A percentile compares a stretch with the other conserved stretches of the same genome.
These are phyloP conservation scores for Eufriesea mexicana DNA, from an alignment of 1,140 invertebrate species.

Conservation along the genomic window DNA sequence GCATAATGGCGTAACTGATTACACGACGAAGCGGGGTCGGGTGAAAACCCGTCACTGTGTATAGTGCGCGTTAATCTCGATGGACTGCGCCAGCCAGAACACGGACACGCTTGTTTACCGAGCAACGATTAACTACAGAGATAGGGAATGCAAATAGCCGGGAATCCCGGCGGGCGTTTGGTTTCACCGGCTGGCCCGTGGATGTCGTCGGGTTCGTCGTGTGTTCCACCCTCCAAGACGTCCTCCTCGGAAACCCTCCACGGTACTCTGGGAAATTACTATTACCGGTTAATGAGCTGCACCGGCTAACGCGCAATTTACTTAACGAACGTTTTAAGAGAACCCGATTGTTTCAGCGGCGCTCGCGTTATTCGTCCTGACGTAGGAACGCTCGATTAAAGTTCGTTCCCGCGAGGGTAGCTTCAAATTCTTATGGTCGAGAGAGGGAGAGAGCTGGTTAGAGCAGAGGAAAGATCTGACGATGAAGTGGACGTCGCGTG, in stretches of 20 bases:
- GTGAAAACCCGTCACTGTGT: conserved; percentile 4
- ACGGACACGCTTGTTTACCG: conserved; percentile 57
- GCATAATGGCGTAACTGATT: conserved; percentile 20
- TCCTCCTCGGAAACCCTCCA: no score
- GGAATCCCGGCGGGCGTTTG: conserved; percentile 46
- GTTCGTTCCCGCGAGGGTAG: no score
- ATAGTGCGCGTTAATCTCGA: conserved; percentile 46
- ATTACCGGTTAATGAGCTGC: conserved; percentile 29
- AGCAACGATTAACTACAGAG: conserved; percentile 59
- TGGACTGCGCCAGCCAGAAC: conserved; percentile 33
- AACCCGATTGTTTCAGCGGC: not conserved
- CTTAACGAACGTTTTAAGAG: conserved; percentile 19
- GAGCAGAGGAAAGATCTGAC: no score
- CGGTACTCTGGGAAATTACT: conserved; percentile 19
- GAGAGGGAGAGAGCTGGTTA: no score
- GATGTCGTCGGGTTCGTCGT: conserved; percentile 27
- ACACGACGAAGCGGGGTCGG: not conserved
- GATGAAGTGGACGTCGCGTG: no score
- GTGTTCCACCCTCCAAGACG: conserved; percentile 9
- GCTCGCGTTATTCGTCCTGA: no score
- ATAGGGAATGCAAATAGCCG: conserved; percentile 61
- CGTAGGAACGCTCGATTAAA: no score
- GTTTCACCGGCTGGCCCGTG: conserved; percentile 26
- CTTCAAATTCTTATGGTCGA: no score
- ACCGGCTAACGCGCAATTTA: not conserved